These are phyloP conservation scores for Porphyrio hochstetteri DNA, from an alignment of 2,113 vertebrate species.

Conservation along the genomic window DNA sequence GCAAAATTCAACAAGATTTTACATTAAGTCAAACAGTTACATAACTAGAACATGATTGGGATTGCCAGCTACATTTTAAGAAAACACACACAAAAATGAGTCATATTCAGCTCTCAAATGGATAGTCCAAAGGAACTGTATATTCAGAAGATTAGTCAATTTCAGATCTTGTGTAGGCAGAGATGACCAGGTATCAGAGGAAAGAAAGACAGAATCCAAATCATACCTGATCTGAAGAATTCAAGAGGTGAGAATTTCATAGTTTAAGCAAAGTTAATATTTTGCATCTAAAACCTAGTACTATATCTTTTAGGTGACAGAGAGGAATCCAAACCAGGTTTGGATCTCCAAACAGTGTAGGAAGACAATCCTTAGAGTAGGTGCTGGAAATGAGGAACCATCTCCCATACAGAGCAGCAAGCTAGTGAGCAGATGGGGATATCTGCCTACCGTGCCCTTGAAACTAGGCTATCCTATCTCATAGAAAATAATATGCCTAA, in stretches of 20 bases:
- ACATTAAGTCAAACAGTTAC: not conserved
- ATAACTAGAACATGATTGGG: not conserved
- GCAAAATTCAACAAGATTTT: not conserved
- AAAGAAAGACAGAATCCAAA: not conserved
- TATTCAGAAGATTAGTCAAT: not conserved
- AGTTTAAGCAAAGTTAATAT: not conserved
- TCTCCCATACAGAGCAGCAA: not conserved
- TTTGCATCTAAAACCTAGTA: not conserved
- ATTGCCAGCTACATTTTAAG: not conserved
- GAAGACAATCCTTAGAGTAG: not conserved
- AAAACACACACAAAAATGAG: not conserved
- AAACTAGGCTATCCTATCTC: not conserved
- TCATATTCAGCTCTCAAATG: not conserved
- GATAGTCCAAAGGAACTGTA: not conserved
- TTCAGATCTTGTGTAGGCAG: not conserved
- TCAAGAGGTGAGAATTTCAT: not conserved
- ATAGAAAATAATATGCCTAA: not conserved
- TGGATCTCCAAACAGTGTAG: not conserved
- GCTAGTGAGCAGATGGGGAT: not conserved
- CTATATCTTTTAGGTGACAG: not conserved
- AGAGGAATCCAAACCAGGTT: not conserved
- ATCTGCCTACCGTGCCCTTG: not conserved
- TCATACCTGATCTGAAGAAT: accelerated
- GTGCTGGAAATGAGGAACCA: not conserved
- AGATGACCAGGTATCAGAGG: not conserved